Evolutionary conservation across 1,140 invertebrate genomes (phyloP), one percentile per base, ranked within the genome.

Genomic region (Hetaerina americana): DNA sequence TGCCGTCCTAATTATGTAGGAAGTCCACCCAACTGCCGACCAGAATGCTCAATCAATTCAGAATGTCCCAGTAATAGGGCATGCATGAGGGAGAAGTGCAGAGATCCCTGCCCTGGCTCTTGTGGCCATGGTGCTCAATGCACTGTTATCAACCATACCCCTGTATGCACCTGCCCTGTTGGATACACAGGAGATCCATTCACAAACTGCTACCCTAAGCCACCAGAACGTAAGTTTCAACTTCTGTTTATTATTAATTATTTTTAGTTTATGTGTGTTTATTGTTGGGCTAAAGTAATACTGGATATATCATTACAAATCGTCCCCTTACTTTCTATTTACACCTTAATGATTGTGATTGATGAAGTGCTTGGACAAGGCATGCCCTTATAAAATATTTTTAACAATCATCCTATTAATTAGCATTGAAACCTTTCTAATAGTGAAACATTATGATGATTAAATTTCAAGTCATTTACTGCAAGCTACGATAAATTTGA

Each of bases 41-140:
- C 87, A 68, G 86, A 88, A 82, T 90, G 89, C 78, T 83, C 87
- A 49, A 85, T 84, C 72, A 86, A 87, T 78, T 79, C 83, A 1
- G 87, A 90, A 79, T 90, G 88, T 80, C 77, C 86, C 5, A 81
- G 81, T 26, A 83, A 85, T 74, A 79, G 82, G 49, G 86, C 87
- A 66, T 90, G 89, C 77, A 84, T 87, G 71, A 86, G 86, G 75
- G 82, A 87, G 77, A 86, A 85, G 78, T 89, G 88, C 76, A 77
- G 80, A 10, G 84, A 88, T 78, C 87, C 87, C 29, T 89, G 87
- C 77, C 79, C 82, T 67, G 83, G 82, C 68, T 81, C 83, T 6
- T 89, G 87, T 78, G 87, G 87, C 57, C 73, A 78, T 15, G 86
- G 88, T 78, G 81, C 87, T 26, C 80, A 85, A 75, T 88, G 87